Evolutionary conservation across 2,888 invertebrate genomes (phyloP).

Genomic region (Lordiphosa fenestrarum): DNA sequence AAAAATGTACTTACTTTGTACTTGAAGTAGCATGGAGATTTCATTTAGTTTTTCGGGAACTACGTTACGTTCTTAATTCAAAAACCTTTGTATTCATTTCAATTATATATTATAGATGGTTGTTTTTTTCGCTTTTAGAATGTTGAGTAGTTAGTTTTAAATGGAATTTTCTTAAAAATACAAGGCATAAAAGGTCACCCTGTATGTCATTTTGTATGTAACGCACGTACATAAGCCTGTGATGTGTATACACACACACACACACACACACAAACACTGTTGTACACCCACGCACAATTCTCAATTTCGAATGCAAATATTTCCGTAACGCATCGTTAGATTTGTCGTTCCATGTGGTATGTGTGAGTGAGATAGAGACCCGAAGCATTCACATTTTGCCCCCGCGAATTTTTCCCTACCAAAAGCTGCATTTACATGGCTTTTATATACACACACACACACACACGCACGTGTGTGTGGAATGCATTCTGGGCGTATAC

Average conservation of each 20-base stretch:
- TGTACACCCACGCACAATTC: conserved; percentile 38
- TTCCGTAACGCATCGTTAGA: conserved; percentile 50
- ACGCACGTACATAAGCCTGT: conserved; percentile 21
- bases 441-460: not conserved
- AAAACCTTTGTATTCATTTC: no score
- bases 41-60: no score
- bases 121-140: no score
- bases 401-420: conserved; percentile 7
- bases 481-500: not conserved
- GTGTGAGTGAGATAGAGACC: conserved; percentile 14
- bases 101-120: no score
- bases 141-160: no score
- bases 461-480: not conserved
- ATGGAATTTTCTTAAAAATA: no score
- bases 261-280: conserved; percentile 11
- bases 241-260: not conserved
- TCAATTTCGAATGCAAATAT: conserved; percentile 69
- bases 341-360: conserved; percentile 21
- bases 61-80: no score
- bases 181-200: conserved; percentile 9
- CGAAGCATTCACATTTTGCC: conserved; percentile 13
- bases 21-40: no score
- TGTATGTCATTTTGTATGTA: conserved; percentile 19
- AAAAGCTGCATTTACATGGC: not conserved
- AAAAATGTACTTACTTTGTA: no score